A percentile compares a stretch with the other conserved stretches of the same genome.
phyloP scores from a whole-genome alignment of 2,888 invertebrate genomes.

The Drosophila subsilvestris region DNA sequence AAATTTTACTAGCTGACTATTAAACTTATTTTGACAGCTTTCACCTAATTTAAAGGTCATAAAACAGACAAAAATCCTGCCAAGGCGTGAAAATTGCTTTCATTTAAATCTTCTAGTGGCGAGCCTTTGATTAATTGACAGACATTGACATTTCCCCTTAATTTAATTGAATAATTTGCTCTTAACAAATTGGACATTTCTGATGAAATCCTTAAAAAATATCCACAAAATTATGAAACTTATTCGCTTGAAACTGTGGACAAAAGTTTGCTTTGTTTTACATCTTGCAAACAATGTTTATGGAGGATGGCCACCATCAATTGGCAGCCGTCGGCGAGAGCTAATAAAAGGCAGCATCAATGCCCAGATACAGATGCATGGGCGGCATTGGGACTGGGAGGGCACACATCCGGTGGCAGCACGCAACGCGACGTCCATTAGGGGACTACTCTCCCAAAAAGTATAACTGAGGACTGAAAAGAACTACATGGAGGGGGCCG shows the following conservation, averaged over 20 bases:
- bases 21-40: slow-evolving; percentile 20
- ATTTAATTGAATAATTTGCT: neutral
- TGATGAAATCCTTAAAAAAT: slow-evolving; percentile 17
- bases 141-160: neutral
- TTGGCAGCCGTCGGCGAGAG: slow-evolving; percentile 66
- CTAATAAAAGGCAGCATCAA: slow-evolving; percentile 70
- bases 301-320: slow-evolving; percentile 38
- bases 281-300: slow-evolving; percentile 49
- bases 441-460: slow-evolving; percentile 36
- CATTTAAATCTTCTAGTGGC: neutral
- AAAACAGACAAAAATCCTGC: slow-evolving; percentile 16
- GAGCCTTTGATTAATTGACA: neutral
- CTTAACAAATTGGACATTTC: slow-evolving; percentile 16
- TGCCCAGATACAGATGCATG: slow-evolving; percentile 35
- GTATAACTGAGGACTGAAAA: slow-evolving; percentile 22
- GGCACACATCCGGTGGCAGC: slow-evolving; percentile 60
- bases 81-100: slow-evolving; percentile 4
- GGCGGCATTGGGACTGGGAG: slow-evolving; percentile 11
- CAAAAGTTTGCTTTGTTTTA: slow-evolving; percentile 24
- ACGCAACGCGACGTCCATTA: slow-evolving; percentile 54
- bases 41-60: slow-evolving; percentile 27
- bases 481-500: slow-evolving; percentile 54
- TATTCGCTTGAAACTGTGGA: neutral
- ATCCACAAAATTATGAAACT: slow-evolving; percentile 9
- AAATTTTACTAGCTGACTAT: slow-evolving; percentile 24